Conservation (phyloP, 37 sponge, comb jelly and placozoan genomes). For the Petrosia ficiformis region DNA sequence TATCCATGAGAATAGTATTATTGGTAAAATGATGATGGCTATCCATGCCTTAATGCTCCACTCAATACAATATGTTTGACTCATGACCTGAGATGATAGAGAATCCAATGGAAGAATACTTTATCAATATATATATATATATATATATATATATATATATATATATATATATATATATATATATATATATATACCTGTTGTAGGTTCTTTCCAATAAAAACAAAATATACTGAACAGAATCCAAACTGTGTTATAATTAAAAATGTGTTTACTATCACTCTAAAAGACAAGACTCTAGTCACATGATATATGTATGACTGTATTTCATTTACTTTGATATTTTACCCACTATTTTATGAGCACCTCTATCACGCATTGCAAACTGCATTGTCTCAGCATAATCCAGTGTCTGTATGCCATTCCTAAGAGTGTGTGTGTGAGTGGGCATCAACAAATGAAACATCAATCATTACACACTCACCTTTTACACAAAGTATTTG, state of each 20-base stretch:
- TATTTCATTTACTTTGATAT: background rate
- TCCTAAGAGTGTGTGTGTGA: too few relatives aligned
- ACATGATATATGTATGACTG: background rate
- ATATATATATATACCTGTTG: slow-evolving; percentile 18
- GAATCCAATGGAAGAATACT: background rate
- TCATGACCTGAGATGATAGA: slow-evolving; percentile 36
- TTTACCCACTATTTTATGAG: background rate
- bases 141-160: too few relatives aligned
- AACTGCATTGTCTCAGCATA: slow-evolving; percentile 56
- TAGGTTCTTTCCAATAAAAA: slow-evolving; percentile 62
- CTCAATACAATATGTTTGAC: slow-evolving; percentile 9
- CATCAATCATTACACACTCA: too few relatives aligned
- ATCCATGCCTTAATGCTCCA: slow-evolving; percentile 21
- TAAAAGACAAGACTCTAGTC: background rate
- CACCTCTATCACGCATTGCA: slow-evolving; percentile 8
- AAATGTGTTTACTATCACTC: slow-evolving; percentile 55
- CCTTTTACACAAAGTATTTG: slow-evolving; percentile 41
- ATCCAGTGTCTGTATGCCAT: slow-evolving; percentile 8
- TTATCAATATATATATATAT: too few relatives aligned
- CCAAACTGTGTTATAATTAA: slow-evolving; percentile 81
- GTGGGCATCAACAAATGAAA: too few relatives aligned
- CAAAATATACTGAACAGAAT: slow-evolving; percentile 75
- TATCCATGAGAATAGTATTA: slow-evolving; percentile 61
- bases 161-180: too few relatives aligned
- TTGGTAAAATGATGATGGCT: slow-evolving; percentile 33